phyloP scores from a whole-genome alignment of 2,797 vertebrate genomes.

The Morus bassanus region DNA sequence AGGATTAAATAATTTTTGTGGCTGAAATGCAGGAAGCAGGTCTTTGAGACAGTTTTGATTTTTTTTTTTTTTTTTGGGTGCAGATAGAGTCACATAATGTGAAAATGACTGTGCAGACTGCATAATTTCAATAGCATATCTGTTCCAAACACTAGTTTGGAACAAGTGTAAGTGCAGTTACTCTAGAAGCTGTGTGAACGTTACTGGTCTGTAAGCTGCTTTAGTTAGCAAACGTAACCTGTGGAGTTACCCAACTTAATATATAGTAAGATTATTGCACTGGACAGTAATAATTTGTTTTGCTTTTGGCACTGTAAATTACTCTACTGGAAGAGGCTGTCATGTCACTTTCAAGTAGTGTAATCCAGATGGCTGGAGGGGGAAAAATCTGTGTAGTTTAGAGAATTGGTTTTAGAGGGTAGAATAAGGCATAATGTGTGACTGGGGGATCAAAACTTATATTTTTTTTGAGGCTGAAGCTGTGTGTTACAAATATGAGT shows the following conservation, averaged over 20 bases:
- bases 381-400: background rate
- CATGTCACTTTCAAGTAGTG: constrained; percentile 25
- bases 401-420: background rate
- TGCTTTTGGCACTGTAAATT: constrained; percentile 39
- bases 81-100: background rate
- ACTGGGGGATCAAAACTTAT: background rate
- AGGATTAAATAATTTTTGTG: background rate
- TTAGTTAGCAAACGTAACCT: background rate
- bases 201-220: background rate
- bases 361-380: constrained; percentile 16
- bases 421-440: background rate
- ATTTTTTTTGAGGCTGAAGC: background rate
- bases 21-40: background rate
- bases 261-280: background rate
- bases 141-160: background rate
- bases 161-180: background rate
- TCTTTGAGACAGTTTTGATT: background rate
- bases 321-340: background rate
- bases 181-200: background rate
- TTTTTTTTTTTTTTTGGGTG: background rate
- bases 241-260: background rate
- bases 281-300: background rate
- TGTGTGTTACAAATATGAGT: background rate
- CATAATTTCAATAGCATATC: background rate
- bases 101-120: background rate